Base-by-base conservation (phyloP, 1,140 invertebrate genomes). In the Zaprionus davidi region DNA sequence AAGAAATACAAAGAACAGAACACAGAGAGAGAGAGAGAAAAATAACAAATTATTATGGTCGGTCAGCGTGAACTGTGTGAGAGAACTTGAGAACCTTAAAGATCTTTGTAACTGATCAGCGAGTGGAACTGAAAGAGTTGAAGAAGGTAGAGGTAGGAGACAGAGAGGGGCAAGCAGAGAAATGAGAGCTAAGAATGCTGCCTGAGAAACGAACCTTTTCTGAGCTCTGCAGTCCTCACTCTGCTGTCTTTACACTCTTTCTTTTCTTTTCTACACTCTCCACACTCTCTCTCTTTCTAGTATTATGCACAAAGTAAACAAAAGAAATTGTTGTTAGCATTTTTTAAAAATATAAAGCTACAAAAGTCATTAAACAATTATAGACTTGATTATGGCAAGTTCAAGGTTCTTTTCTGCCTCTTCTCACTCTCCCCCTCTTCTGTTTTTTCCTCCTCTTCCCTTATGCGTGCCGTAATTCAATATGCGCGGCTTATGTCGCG, bases 41-140 rank as follows among this genome's bases (percentile, higher is more conserved):
- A 84, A 56, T 78, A 81, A 81, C 76, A 83, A 87, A 88, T 88
- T 88, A 67, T 81, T 67, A 64, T 64, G 64, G 63, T 65, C 51
- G 70, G 70, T 62, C 49, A 72, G 56, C 44, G 49, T 60, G 68
- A 71, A 71, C 60, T 76, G 49, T 64, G 58, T 13, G 2, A 51
- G 20, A 26, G 20, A 77, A 68, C 26, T 57, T 67, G 36, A 77
- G 70, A 59, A 59, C 36, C 46, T 24, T 17, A 7, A 46, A 58
- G 71, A 77, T 72, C 69, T 72, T 71, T 34, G 17, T 55, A 53
- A 60, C 63, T 34, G 65, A 41, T 69, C 74, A 66, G 9, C 36
- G 24, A 67, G 63, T 49, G 36, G 62, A 46, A 59, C 3, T 13
- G 36, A 56, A 17, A 20, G 38, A 31, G 24, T 26, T 46, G 24